Evolutionary conservation across 2,113 vertebrate genomes (phyloP).

Genomic region (Pangasianodon gigas): DNA sequence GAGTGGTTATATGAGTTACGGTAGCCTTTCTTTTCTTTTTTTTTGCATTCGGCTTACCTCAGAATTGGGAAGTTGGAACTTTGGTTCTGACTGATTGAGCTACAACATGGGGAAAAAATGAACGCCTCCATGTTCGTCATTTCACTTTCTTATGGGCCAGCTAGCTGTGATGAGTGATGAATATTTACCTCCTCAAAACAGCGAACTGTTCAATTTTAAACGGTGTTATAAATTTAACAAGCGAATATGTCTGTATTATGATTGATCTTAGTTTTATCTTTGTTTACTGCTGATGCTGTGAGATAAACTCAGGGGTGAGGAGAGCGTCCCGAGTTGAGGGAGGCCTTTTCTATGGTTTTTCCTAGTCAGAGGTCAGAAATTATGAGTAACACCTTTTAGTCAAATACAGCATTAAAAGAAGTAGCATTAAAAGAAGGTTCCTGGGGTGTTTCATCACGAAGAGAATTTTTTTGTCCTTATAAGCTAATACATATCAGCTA

Average conservation of each 20-base stretch:
- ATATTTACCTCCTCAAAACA: not conserved
- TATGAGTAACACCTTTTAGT: not conserved
- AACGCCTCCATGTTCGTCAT: too few species aligned
- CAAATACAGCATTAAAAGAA: not conserved
- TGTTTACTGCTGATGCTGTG: not conserved
- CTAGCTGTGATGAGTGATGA: too few species aligned
- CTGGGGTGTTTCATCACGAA: not conserved
- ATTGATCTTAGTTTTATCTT: too few species aligned
- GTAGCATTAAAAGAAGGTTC: not conserved
- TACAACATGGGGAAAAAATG: not conserved
- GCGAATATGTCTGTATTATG: not conserved
- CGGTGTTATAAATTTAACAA: not conserved
- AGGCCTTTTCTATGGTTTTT: not conserved
- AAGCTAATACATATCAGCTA: not conserved
- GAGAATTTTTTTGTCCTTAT: not conserved
- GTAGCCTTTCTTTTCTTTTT: not conserved
- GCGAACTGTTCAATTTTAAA: not conserved
- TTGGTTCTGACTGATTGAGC: too few species aligned
- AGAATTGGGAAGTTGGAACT: too few species aligned
- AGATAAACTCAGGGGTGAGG: not conserved
- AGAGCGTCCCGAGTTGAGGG: not conserved
- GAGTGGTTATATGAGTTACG: not conserved
- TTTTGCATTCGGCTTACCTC: too few species aligned
- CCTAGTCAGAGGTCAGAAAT: not conserved
- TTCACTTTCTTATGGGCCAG: too few species aligned